These are phyloP conservation scores for Herminia tarsipennalis DNA, from an alignment of 2,888 invertebrate species.

Conservation along the genomic window DNA sequence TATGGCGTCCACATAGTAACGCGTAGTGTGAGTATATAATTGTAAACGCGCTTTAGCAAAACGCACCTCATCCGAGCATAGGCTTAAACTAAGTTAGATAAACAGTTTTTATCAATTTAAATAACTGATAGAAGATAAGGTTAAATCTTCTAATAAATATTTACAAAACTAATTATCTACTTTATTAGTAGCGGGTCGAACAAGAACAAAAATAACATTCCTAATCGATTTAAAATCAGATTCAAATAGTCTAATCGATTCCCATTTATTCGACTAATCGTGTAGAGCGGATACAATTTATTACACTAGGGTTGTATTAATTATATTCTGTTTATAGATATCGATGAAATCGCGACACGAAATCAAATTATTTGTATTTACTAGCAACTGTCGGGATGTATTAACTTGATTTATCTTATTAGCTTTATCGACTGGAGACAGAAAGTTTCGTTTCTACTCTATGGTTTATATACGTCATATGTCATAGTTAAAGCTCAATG, in stretches of 20 bases:
- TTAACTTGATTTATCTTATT: conserved; percentile 76
- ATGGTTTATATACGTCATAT: conserved; percentile 48
- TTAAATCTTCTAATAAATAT: too few relatives aligned
- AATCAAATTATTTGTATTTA: conserved; percentile 65
- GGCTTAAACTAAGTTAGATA: too few relatives aligned
- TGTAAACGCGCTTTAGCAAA: too few relatives aligned
- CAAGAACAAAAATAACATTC: conserved; percentile 24
- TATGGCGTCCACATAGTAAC: too few relatives aligned
- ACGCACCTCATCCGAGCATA: too few relatives aligned
- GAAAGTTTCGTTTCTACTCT: conserved; percentile 52
- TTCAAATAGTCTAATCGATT: conserved; percentile 36
- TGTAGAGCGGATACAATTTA: conserved; percentile 44
- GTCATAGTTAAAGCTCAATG: conserved; percentile 38
- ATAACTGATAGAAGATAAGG: too few relatives aligned
- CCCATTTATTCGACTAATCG: conserved; percentile 30
- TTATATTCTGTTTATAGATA: conserved; percentile 48
- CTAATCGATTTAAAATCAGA: conserved; percentile 36
- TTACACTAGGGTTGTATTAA: conserved; percentile 57
- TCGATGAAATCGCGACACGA: conserved; percentile 59
- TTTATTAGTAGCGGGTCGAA: conserved; percentile 3
- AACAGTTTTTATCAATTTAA: too few relatives aligned
- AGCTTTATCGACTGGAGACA: conserved; percentile 68
- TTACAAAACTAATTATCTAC: conserved; percentile 5
- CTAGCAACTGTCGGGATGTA: conserved; percentile 55
- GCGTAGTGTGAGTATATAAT: too few relatives aligned